These are phyloP conservation scores for Macrotus californicus DNA, from an alignment of 2,113 vertebrate genomes.

Conservation along the genomic window DNA sequence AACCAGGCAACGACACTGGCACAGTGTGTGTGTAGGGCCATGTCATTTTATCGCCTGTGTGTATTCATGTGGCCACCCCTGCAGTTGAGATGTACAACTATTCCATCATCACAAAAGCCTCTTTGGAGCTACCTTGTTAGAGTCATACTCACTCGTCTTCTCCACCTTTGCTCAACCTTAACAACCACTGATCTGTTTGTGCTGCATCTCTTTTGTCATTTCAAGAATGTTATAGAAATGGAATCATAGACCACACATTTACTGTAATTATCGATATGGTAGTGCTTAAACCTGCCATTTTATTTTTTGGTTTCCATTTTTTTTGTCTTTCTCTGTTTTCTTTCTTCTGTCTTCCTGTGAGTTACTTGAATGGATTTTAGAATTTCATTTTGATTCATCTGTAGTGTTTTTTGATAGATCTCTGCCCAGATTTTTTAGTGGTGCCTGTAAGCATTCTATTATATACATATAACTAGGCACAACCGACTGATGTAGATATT, in stretches of 20 bases:
- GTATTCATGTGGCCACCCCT: neutral
- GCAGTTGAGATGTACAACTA: neutral
- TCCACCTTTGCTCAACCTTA: neutral
- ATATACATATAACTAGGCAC: neutral
- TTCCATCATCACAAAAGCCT: neutral
- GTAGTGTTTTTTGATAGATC: neutral
- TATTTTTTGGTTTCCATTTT: slow-evolving; percentile 4
- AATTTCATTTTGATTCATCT: neutral
- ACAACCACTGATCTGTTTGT: neutral
- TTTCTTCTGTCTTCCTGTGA: neutral
- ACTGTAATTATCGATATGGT: neutral
- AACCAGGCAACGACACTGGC: neutral
- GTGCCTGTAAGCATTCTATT: neutral
- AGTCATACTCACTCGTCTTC: neutral
- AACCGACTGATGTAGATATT: neutral
- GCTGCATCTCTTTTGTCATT: neutral
- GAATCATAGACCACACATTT: neutral
- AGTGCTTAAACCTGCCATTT: neutral
- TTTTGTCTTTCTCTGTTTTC: neutral
- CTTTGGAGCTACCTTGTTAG: neutral
- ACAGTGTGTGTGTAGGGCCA: neutral
- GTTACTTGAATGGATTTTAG: neutral
- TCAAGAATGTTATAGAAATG: neutral
- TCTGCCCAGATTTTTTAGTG: neutral
- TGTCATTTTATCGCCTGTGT: neutral